Evolutionary conservation across 2,888 invertebrate species (phyloP).

Genomic region (Merodon equestris): DNA sequence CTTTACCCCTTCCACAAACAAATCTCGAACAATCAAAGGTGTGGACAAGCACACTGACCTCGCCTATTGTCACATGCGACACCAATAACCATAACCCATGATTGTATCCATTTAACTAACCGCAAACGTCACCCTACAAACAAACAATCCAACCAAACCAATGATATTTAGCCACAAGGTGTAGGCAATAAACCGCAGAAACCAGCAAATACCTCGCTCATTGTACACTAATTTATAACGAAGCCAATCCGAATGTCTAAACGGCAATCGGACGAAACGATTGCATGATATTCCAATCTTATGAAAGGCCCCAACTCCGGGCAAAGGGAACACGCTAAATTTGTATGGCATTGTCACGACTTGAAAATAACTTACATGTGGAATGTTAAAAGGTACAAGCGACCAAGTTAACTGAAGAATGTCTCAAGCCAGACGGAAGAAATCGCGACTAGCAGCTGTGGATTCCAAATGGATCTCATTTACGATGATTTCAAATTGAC

Average conservation of each 20-base stretch:
- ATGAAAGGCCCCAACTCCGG: too few species aligned
- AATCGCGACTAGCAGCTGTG: not conserved
- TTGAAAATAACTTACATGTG: constrained; percentile 6
- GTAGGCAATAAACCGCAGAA: constrained; percentile 23
- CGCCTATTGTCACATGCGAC: too few species aligned
- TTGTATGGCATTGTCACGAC: constrained; percentile 28
- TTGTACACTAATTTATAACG: constrained; percentile 18
- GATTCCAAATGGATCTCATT: too few species aligned
- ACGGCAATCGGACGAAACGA: not conserved
- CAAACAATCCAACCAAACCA: too few species aligned
- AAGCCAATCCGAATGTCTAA: not conserved
- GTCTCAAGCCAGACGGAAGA: too few species aligned
- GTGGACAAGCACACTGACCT: too few species aligned
- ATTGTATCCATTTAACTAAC: too few species aligned
- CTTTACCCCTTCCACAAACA: too few species aligned
- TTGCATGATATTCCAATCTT: too few species aligned
- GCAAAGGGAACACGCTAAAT: constrained; percentile 15
- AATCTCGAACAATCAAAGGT: too few species aligned
- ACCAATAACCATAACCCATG: too few species aligned
- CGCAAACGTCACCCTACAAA: not conserved
- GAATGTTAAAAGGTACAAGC: constrained; percentile 11
- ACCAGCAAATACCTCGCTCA: constrained; percentile 18
- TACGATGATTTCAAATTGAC: not conserved
- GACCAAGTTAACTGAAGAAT: constrained; percentile 5
- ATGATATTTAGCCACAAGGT: constrained; percentile 10